These are phyloP conservation scores for Benthosema pterotum DNA, from an alignment of 2,797 vertebrate genomes.

Conservation along the genomic window DNA sequence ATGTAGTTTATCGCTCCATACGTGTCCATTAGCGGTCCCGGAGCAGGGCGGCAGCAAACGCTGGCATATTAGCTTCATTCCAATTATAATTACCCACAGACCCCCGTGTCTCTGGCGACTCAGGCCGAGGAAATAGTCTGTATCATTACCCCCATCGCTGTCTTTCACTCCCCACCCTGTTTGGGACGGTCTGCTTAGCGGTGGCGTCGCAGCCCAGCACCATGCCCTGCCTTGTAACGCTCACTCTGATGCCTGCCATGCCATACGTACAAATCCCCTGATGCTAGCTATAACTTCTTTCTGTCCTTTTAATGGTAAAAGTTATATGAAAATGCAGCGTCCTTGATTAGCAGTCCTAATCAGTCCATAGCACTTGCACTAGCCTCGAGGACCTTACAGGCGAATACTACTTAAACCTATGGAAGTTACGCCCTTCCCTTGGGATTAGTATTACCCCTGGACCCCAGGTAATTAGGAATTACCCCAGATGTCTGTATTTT, in stretches of 20 bases:
- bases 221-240: not conserved
- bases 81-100: constrained; percentile 33
- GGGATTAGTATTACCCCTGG: too few species aligned
- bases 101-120: constrained; percentile 23
- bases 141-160: constrained; percentile 16
- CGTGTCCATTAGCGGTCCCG: constrained; percentile 40
- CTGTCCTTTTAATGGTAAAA: too few species aligned
- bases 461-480: too few species aligned
- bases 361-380: too few species aligned
- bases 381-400: too few species aligned
- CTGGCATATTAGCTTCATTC: constrained; percentile 42
- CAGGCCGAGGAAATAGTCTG: constrained; percentile 34
- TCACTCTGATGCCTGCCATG: not conserved
- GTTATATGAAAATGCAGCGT: too few species aligned
- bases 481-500: too few species aligned
- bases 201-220: not conserved
- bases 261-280: too few species aligned
- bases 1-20: constrained; percentile 37
- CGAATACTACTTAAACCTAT: too few species aligned
- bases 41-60: constrained; percentile 31
- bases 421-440: too few species aligned
- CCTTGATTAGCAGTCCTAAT: too few species aligned
- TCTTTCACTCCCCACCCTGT: constrained; percentile 8
- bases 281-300: too few species aligned
- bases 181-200: not conserved